Evolutionary conservation across 2,113 vertebrate genomes (phyloP).

Genomic region (Anguilla rostrata): DNA sequence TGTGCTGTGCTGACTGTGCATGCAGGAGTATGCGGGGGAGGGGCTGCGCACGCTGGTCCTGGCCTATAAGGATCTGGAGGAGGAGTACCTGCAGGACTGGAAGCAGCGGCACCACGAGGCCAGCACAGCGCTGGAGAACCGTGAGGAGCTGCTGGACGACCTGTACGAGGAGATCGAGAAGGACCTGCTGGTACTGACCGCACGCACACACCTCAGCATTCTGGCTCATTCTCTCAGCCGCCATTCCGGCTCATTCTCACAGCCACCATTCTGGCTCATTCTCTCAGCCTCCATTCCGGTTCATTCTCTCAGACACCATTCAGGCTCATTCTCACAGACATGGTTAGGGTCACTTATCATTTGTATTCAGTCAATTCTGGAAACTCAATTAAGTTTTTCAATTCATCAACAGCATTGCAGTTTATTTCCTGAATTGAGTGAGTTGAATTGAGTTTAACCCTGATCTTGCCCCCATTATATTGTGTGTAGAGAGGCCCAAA

Average conservation of each 20-base stretch:
- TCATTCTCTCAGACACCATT: neutral
- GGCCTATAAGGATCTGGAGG: slow-evolving; percentile 83
- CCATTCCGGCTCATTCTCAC: too few species aligned
- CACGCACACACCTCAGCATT: too few species aligned
- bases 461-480: too few species aligned
- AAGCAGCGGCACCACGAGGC: slow-evolving; percentile 77
- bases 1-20: slow-evolving; percentile 8
- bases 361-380: neutral
- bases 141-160: slow-evolving; percentile 74
- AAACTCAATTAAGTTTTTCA: neutral
- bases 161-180: slow-evolving; percentile 90
- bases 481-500: too few species aligned
- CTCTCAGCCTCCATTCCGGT: neutral
- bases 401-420: neutral
- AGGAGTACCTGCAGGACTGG: slow-evolving; percentile 74
- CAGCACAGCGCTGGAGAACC: slow-evolving; percentile 71
- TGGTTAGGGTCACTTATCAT: neutral
- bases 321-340: too few species aligned
- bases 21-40: slow-evolving; percentile 86
- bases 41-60: slow-evolving; percentile 86
- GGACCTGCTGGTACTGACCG: slow-evolving; percentile 75
- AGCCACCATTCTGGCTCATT: neutral
- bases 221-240: too few species aligned
- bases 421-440: neutral
- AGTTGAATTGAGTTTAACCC: neutral